phyloP scores from a whole-genome alignment of 2,797 vertebrate species.

The Lateolabrax maculatus region DNA sequence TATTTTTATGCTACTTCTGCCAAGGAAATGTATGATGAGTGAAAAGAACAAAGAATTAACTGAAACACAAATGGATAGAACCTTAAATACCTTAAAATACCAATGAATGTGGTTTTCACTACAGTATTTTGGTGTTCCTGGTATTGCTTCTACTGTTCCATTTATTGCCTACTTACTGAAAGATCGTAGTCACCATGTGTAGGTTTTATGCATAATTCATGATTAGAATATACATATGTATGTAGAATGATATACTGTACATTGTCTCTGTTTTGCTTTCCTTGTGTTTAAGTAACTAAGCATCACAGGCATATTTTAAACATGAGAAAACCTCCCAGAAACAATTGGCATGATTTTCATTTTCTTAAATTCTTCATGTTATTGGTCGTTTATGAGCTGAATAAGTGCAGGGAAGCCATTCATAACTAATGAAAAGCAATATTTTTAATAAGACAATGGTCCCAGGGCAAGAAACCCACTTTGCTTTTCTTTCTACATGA shows the following conservation, averaged over 20 bases:
- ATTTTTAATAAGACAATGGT: slow-evolving; percentile 43
- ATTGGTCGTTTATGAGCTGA: slow-evolving; percentile 23
- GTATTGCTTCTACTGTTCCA: not conserved
- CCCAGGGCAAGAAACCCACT: slow-evolving; percentile 35
- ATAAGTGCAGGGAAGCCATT: slow-evolving; percentile 27
- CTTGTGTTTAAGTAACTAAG: not conserved
- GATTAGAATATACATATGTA: slow-evolving; percentile 7
- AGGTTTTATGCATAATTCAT: slow-evolving; percentile 25
- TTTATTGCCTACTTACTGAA: not conserved
- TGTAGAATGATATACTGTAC: not conserved
- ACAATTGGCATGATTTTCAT: slow-evolving; percentile 20
- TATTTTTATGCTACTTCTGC: slow-evolving; percentile 22
- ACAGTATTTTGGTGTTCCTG: not conserved
- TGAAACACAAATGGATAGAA: slow-evolving; percentile 6
- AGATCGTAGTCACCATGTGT: not conserved
- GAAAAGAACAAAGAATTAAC: not conserved
- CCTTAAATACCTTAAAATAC: not conserved
- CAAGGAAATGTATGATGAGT: slow-evolving; percentile 4
- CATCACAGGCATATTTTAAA: not conserved
- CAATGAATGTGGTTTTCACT: not conserved
- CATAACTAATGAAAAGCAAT: slow-evolving; percentile 38
- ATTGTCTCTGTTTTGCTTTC: not conserved
- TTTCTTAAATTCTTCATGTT: slow-evolving; percentile 15
- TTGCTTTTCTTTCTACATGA: slow-evolving; percentile 24
- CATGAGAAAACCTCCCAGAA: not conserved